Evolutionary conservation across 2,113 vertebrate species (phyloP), one percentile per base, ranked within the genome.

Genomic region (Hyperoodon ampullatus): DNA sequence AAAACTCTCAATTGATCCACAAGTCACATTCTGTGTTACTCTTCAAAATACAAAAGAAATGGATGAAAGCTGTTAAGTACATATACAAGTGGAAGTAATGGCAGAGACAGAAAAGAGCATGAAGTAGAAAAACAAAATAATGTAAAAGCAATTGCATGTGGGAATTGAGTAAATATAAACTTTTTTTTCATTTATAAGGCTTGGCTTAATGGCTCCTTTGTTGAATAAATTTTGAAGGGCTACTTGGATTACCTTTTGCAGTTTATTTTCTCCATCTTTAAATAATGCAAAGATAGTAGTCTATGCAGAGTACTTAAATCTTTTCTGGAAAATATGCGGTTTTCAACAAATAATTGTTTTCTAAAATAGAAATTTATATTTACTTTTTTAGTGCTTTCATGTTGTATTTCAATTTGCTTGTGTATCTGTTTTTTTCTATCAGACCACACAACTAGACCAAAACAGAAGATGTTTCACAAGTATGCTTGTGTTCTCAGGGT

Each of bases 21-120:
- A 88, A 85, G 42, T 91, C 60, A 47, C 11, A 77, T 14, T 81
- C 6, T 28, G 14, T 75, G 24, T n/a, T 75, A 14, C 15, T 94
- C 33, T 88, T 92, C n/a, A 94, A 89, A 93, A 71, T 21, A 81
- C 26, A 91, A 88, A 92, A 85, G 15, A 81, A 85, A 50, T 44
- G 23, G 19, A 35, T 50, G 26, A 82, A 80, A 87, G 1, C 8
- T 39, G 16, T 66, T 10, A 50, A 80, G 6, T 39, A 39, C 8
- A 28, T 58, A 66, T 8, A 33, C 2, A 80, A 92, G n/a, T 55
- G 18, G 6, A 86, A 35, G 24, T 63, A 35, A 89, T n/a, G 18
- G 1, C 33, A 86, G 71, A 63, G 26, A 89, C 1, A 87, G 58
- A 70, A 68, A 86, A 92, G 8, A 14, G 3, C 0, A 35, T 39